Evolutionary conservation across 2,113 vertebrate genomes (phyloP), one percentile per base, ranked within the genome.

Genomic region (Dryoscopus gambensis): DNA sequence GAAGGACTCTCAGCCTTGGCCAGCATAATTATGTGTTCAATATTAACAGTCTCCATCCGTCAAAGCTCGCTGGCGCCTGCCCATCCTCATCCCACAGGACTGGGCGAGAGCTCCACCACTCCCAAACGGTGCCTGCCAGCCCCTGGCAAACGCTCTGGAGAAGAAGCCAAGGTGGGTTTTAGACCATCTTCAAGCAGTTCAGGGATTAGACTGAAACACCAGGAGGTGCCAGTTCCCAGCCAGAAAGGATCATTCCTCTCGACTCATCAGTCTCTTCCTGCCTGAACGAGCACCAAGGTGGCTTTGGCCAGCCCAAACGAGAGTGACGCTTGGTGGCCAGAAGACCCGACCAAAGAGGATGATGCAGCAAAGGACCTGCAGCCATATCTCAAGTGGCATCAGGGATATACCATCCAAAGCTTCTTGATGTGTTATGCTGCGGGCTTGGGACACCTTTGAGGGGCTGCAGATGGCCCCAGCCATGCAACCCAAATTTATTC

Each of bases 11-110:
- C 6, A 5, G 95, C 90, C 92, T 62, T 77, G 93, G 84, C 95
- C 73, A 28, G 79, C 15, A 0, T 97, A 97, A 97, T 95, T 24
- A 96, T 70, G n/a, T 94, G 78, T 97, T 97, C 95, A 96, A 96
- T 97, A 96, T 96, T 97, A 74, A 96, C 90, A 1, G 73, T 86
- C 82, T 42, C 74, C 95, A 96, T 96, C 90, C 0, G 71, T 97
- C 96, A 96, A 59, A 86, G 63, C 92, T 90, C 12, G 0, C 53
- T 0, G 8, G 84, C 2, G 2, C 20, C 27, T 40, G 53, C 80
- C 63, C 1, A 1, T 62, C 84, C 77, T 73, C 22, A 0, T 50
- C 75, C 78, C 0, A 1, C 5, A 1, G 65, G 11, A n/a, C 44
- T 33, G 67, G 39, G 42, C 0, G 1, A 35, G 19, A 2, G 1